Evolutionary conservation across 1,140 invertebrate genomes (phyloP).

Genomic region (Drosophila nikananu): DNA sequence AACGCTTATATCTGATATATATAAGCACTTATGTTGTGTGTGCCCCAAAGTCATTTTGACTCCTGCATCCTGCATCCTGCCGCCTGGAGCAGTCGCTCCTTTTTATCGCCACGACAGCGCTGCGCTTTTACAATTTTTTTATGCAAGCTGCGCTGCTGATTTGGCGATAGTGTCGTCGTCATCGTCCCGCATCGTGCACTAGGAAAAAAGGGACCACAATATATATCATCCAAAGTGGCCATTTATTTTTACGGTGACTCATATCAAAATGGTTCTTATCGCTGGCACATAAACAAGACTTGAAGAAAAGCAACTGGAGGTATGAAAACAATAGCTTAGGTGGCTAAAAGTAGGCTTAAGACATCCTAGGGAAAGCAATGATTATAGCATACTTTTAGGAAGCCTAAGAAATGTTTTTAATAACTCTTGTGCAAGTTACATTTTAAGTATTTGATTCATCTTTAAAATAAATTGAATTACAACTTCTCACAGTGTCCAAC

Average conservation of each 20-base stretch:
- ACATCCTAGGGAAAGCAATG: not conserved
- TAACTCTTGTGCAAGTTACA: not conserved
- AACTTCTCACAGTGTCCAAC: not conserved
- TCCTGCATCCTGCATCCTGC: slow-evolving; percentile 36
- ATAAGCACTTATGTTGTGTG: slow-evolving; percentile 72
- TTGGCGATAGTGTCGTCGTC: slow-evolving; percentile 78
- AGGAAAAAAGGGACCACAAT: not conserved
- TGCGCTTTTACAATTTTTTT: slow-evolving; percentile 75
- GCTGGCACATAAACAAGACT: not conserved
- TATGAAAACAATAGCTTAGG: not conserved
- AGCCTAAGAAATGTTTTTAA: not conserved
- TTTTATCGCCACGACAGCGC: slow-evolving; percentile 67
- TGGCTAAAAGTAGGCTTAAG: not conserved
- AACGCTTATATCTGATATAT: slow-evolving; percentile 52
- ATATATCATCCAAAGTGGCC: slow-evolving; percentile 2
- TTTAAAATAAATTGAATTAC: not conserved
- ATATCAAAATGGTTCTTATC: not conserved
- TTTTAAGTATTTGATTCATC: not conserved
- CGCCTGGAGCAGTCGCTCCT: slow-evolving; percentile 34
- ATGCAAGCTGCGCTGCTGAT: slow-evolving; percentile 77
- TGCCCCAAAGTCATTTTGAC: slow-evolving; percentile 71
- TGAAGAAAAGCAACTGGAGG: not conserved
- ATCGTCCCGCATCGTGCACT: slow-evolving; percentile 21
- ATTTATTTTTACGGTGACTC: not conserved
- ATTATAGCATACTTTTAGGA: not conserved